phyloP scores from a whole-genome alignment of 2,888 invertebrate genomes.

The Stenichneumon culpator region DNA sequence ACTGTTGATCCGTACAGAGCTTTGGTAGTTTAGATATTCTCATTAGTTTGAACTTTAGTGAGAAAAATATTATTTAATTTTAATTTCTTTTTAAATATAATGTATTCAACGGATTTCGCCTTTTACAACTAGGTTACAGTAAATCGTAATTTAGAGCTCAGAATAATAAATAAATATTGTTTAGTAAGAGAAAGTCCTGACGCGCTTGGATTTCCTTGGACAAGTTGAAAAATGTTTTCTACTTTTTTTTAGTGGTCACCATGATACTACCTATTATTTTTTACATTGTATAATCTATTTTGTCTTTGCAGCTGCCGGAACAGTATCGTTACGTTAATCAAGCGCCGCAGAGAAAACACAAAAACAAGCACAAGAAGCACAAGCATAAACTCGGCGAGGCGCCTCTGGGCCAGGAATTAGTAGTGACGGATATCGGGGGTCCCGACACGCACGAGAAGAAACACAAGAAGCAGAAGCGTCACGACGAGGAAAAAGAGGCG shows the following conservation, averaged over 20 bases:
- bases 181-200: not conserved
- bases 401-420: slow-evolving; percentile 90
- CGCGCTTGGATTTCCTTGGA: not conserved
- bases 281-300: not conserved
- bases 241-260: not conserved
- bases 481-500: slow-evolving; percentile 95
- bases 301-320: slow-evolving; percentile 91
- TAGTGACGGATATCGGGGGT: slow-evolving; percentile 88
- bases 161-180: too few relatives aligned
- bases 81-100: too few relatives aligned
- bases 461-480: slow-evolving; percentile 97
- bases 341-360: slow-evolving; percentile 96
- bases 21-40: not conserved
- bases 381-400: slow-evolving; percentile 95
- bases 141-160: too few relatives aligned
- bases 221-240: not conserved
- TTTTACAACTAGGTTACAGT: too few relatives aligned
- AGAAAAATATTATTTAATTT: too few relatives aligned
- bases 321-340: slow-evolving; percentile 97
- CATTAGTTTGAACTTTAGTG: not conserved
- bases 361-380: slow-evolving; percentile 98
- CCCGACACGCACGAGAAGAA: slow-evolving; percentile 97
- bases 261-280: too few relatives aligned
- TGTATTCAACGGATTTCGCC: too few relatives aligned
- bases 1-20: not conserved